Base-by-base conservation (phyloP, 2,888 invertebrate species). In the Calliscelio sp. region DNA sequence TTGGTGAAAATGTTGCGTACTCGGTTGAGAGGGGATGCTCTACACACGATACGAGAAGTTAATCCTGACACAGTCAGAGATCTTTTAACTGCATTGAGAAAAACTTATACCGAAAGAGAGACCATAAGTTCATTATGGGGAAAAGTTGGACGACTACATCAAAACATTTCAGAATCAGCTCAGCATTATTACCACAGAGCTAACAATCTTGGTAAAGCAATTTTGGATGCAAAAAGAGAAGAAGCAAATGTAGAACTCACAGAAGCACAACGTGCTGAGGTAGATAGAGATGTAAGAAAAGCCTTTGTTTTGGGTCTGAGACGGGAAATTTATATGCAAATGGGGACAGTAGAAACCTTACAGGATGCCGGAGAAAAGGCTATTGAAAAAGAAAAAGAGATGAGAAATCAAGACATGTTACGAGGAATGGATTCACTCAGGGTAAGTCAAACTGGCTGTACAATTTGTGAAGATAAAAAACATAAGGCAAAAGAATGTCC, bases 401-500 rank as follows among this genome's bases (percentile, higher is more conserved):
- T 53, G 22, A 5, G 20, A 24, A n/a, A 5, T 14, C 20, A 20
- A 22, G 53, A 68, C 20, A 1, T 11, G n/a, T 14, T 75, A 10
- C 32, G 35, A 4, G 35, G 22, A 3, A 16, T 57, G 7, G 11
- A 65, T 41, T 14, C n/a, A 14, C 7, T 63, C 4, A n/a, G n/a
- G n/a, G n/a, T n/a, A n/a, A 0, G 7, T 0, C 51, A 41, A 16
- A 6, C 18, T 10, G 14, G 0, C 2, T 57, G 59, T 28, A 14
- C 6, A 10, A 22, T 66, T 5, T 77, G 66, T 49, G 59, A 66
- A 10, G 18, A 63, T 57, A 7, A 3, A 1, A 20, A 18, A 6
- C 66, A 77, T 41, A 57, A 66, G 16, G 4, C 65, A 10, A 75
- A 41, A 46, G 10, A 55, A 11, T 75, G 74, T 35, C 20, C 63